Conservation (phyloP, 2,113 vertebrate species). For the Hypocryptadius cinnamomeus region DNA sequence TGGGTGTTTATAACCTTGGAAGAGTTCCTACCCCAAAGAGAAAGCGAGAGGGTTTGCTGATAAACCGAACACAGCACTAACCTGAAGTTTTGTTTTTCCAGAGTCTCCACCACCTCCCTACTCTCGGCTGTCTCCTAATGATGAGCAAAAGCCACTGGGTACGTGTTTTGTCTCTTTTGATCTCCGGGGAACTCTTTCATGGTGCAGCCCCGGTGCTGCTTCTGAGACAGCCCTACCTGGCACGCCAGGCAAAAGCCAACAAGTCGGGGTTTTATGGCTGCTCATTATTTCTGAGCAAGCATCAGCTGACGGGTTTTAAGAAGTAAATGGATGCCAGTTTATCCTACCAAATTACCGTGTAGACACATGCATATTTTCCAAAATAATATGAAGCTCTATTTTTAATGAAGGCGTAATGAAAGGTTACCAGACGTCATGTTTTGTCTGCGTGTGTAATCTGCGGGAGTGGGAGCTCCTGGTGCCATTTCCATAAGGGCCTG, state of each 20-base stretch:
- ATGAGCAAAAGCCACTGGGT: constrained; percentile 99
- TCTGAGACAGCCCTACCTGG: background rate
- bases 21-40: background rate
- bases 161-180: constrained; percentile 56
- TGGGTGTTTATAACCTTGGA: background rate
- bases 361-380: constrained; percentile 21
- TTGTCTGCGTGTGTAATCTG: constrained; percentile 8
- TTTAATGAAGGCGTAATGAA: constrained; percentile 46
- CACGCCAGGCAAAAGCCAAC: background rate
- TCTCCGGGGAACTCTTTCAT: background rate
- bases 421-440: background rate
- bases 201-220: background rate
- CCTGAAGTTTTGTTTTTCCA: constrained; percentile 62
- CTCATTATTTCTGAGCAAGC: constrained; percentile 48
- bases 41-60: background rate
- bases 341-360: background rate
- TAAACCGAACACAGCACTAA: background rate
- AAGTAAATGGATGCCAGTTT: background rate
- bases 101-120: constrained; percentile 98
- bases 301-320: constrained; percentile 18
- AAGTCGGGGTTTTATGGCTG: background rate
- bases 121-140: constrained; percentile 91
- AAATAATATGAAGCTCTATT: constrained; percentile 14
- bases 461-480: background rate
- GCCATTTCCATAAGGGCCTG: background rate